Percentiles rank a stretch among this genome's conserved stretches.
Conservation (phyloP, 2,113 vertebrate species). For the Aleadryas rufinucha region DNA sequence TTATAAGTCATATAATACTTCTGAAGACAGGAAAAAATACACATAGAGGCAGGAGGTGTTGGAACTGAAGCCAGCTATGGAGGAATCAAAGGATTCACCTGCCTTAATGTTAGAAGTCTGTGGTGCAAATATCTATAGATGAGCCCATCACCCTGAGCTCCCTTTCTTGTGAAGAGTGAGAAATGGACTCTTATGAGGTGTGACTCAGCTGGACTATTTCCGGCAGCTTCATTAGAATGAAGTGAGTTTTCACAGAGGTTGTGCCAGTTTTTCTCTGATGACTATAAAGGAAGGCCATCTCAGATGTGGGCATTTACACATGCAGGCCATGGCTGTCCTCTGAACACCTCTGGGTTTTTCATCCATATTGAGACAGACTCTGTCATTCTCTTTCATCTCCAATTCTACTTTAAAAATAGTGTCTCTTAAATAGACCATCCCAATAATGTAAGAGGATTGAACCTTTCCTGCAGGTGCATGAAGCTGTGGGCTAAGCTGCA, state of each 20-base stretch:
- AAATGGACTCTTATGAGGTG: neutral
- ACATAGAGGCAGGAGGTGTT: neutral
- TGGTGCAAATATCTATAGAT: neutral
- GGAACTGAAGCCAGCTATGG: neutral
- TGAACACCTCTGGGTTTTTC: neutral
- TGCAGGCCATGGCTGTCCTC: neutral
- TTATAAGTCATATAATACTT: neutral
- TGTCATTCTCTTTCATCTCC: neutral
- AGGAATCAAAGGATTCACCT: constrained; percentile 27
- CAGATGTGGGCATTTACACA: neutral
- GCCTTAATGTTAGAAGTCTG: neutral
- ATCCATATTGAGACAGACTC: neutral
- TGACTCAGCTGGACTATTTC: neutral
- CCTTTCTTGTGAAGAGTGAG: neutral
- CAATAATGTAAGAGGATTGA: neutral
- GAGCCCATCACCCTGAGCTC: neutral
- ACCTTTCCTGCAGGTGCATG: neutral
- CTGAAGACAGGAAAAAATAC: neutral
- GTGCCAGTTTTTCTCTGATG: neutral
- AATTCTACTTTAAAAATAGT: neutral
- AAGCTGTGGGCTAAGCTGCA: neutral
- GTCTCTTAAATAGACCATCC: neutral
- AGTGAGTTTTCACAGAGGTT: neutral
- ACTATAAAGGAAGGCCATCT: neutral
- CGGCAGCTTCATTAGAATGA: neutral